Base-by-base conservation (phyloP, 2,888 invertebrate species). In the Lumbricus terrestris region DNA sequence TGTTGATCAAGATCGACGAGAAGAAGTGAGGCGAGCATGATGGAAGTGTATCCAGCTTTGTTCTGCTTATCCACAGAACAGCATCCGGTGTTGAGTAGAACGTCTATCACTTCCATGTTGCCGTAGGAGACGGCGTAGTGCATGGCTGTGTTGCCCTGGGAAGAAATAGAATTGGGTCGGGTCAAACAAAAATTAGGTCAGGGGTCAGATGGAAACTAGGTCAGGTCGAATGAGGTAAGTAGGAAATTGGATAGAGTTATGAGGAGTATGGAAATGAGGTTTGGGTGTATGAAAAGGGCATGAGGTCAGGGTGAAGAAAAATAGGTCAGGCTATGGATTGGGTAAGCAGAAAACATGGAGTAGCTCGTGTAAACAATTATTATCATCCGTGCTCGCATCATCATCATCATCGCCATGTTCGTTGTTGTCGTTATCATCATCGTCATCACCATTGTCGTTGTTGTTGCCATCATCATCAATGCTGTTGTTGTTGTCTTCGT, bases 61-160 rank as follows among this genome's bases (percentile, higher is more conserved):
- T 98, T 98, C 93, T 97, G 96, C 94, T 97, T 96, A 95, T 97
- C 97, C 92, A 97, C 97, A 82, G 90, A 88, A 94, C 97, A 97
- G 91, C 97, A 97, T 96, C 97, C 97, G 11, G 97, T 97, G 95
- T 98, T 98, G 91, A 98, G 95, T 92, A 98, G 95, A 92, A 97
- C 96, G 89, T 97, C 97, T 89, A 98, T 97, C 82, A 98, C 97
- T 93, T 97, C 97, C 94, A 97, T 98, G 95, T 98, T 98, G 89
- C 97, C 97, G 95, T 98, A 97, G 0, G 98, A 98, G 47, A 98
- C 97, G 8, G 98, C 97, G 95, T 98, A 98, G 95, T 98, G 98
- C 96, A 98, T 97, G 6, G 97, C 97, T 23, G 98, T 97, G 94
- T 98, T 98, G 37, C 97, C 97, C 97, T 97, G 94, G 35, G 91